Evolutionary conservation across 1,140 invertebrate species (phyloP), one percentile per base, ranked within the genome.

Genomic region (Polyergus mexicanus): DNA sequence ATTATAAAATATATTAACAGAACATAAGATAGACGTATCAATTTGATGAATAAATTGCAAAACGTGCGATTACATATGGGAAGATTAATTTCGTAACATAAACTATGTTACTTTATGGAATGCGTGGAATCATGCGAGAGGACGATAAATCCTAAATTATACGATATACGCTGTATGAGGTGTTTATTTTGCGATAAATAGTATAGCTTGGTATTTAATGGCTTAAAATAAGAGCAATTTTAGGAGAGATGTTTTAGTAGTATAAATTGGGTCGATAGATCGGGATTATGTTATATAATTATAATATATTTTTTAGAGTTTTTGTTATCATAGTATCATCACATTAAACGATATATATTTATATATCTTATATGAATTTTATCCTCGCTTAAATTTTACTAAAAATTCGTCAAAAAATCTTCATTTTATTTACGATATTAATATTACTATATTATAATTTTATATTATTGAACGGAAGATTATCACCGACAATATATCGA

Each of bases 131-230:
- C 35, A 69, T 44, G 77, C 10, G 32, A 22, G 28, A 22, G 28
- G 2, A 66, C 13, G 41, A 41, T 80, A 80, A 80, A 80, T 68
- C 69, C 62, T 56, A 41, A 68, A 69, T 69, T 80, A 66, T 22
- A 44, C 22, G 16, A 44, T 19, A 22, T 63, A 68, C 41, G 13
- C 6, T 11, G 22, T 5, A 41, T 25, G 35, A 69, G 22, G 5
- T 38, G 22, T 80, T 54, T 68, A 68, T 68, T 38, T 80, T 51
- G 16, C 8, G n/a, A 25, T 54, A 78, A 66, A 38, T 78, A 78
- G 22, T 68, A 51, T 22, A 1, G 22, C 19, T 35, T 41, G 13
- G 11, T 19, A 22, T 56, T 28, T 80, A 28, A 28, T 5, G 16
- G 2, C n/a, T 25, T n/a, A 60, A 28, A 7, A 16, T 1, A 51